Base-by-base conservation (phyloP, 2,113 vertebrate species). In the Plecotus auritus region DNA sequence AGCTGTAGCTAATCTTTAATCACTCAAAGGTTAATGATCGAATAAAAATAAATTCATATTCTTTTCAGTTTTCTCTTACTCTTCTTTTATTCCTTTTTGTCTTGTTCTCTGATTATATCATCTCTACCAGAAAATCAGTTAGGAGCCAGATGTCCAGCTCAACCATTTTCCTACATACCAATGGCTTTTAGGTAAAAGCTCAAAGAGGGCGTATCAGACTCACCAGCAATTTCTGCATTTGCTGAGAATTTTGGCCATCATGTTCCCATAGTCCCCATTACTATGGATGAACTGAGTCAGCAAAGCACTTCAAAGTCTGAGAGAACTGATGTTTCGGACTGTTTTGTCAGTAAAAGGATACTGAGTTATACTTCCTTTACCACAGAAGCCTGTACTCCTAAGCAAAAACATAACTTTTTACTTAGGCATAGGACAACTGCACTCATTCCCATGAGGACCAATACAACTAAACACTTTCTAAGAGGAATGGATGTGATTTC, bases 401-500 rank as follows among this genome's bases (percentile, higher is more conserved):
- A 95, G 64, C 32, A 1, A 66, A 95, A 96, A 77, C 14, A 47
- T 61, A 83, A 23, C 90, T 83, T 94, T 74, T 67, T 26, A 22
- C 73, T 66, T 82, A 76, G 49, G 35, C 37, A 69, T 5, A 35
- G 20, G 22, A 94, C 56, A 96, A 78, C 35, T 67, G 67, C n/a
- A 72, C 42, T 30, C n/a, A 20, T 69, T 96, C 85, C 74, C 59
- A 80, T 61, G n/a, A 96, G 83, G 20, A 59, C 28, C 7, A 40
- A 77, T 37, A 72, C 4, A 70, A 45, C 77, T 83, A 85, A 95
- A 90, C 42, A 49, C 61, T 85, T 84, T 93, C 28, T 91, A 87
- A 94, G 61, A 82, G 40, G 18, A 95, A 92, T 94, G n/a, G 13
- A 88, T 89, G 61, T 59, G 72, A 95, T 92, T 96, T 85, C 67